These are phyloP conservation scores for Marmota flaviventris DNA, from an alignment of 2,113 vertebrate genomes.

Conservation along the genomic window DNA sequence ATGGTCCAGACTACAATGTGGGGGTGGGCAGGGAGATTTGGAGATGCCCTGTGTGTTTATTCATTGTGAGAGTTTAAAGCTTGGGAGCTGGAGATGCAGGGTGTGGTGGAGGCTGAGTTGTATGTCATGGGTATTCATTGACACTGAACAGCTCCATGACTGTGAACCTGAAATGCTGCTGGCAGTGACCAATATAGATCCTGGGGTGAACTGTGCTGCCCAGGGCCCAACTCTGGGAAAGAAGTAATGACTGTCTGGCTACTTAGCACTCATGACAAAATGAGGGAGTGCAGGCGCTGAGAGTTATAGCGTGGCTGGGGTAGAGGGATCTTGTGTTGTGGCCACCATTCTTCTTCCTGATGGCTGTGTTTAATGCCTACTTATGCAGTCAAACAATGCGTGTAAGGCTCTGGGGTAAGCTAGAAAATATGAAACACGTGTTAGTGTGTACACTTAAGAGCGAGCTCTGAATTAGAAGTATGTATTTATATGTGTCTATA, in stretches of 20 bases:
- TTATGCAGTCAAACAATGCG: neutral
- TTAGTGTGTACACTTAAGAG: constrained; percentile 47
- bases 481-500: neutral
- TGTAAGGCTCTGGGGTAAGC: constrained; percentile 39
- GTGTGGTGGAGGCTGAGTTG: neutral
- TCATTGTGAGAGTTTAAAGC: neutral
- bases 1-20: neutral
- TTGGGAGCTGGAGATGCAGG: neutral
- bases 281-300: neutral
- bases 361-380: constrained; percentile 33
- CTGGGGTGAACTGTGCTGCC: neutral
- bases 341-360: neutral
- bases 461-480: neutral
- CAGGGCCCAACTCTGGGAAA: neutral
- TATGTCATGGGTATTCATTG: neutral
- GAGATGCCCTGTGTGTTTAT: neutral
- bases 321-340: neutral
- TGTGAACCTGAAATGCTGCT: neutral
- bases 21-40: too few species aligned
- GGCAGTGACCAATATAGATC: neutral
- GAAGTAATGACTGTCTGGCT: neutral
- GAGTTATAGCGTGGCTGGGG: neutral
- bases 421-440: constrained; percentile 68
- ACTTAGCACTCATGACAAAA: neutral
- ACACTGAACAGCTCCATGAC: neutral